These are phyloP conservation scores for Aphelinus atriplicis DNA, from an alignment of 1,140 invertebrate genomes.

Conservation along the genomic window DNA sequence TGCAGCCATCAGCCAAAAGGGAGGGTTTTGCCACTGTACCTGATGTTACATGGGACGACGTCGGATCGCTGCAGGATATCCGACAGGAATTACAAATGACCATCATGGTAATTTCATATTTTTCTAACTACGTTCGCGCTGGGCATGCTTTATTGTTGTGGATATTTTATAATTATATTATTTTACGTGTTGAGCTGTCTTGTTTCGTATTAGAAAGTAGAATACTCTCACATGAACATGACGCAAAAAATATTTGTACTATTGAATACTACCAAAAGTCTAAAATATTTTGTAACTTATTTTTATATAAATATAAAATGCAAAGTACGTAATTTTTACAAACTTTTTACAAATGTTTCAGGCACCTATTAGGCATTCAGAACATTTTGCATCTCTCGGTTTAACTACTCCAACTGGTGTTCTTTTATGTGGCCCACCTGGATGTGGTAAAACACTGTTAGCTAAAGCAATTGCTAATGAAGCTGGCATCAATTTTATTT, in stretches of 20 bases:
- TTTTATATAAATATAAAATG: no score
- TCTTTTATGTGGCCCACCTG: conserved; percentile 93
- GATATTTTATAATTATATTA: conserved; percentile 1
- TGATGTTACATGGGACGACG: conserved; percentile 96
- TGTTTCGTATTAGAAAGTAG: no score
- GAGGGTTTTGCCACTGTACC: conserved; percentile 98
- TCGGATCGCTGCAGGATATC: conserved; percentile 91
- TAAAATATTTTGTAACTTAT: no score
- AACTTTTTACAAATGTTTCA: conserved; percentile 52
- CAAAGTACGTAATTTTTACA: no score
- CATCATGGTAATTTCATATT: conserved; percentile 76
- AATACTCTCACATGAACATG: no score
- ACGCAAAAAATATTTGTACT: no score
- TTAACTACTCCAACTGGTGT: conserved; percentile 86
- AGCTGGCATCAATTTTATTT: conserved; percentile 96
- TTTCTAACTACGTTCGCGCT: no score
- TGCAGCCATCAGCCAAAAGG: conserved; percentile 93
- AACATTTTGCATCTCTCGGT: conserved; percentile 81
- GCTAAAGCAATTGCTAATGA: conserved; percentile 97
- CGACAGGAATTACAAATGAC: conserved; percentile 89
- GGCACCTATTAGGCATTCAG: conserved; percentile 89
- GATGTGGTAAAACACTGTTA: conserved; percentile 90
- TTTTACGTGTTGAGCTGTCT: neutral
- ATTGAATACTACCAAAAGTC: no score
- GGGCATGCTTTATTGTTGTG: neutral